These are phyloP conservation scores for Paramormyrops hopkinsi DNA, from an alignment of 2,797 vertebrate species.

Conservation along the genomic window DNA sequence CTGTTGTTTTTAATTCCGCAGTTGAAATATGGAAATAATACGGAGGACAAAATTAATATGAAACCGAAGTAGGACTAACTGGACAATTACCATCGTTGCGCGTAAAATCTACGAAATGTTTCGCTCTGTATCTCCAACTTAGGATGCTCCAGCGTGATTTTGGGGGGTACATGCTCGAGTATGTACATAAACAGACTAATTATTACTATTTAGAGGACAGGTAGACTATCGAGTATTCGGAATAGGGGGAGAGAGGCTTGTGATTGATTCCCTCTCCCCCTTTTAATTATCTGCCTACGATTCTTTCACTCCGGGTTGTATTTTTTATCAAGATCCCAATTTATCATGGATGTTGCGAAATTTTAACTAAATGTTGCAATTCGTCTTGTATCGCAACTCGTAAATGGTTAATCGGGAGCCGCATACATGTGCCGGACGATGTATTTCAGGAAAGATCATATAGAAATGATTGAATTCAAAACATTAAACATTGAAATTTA, in stretches of 20 bases:
- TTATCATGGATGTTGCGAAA: neutral
- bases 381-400: neutral
- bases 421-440: neutral
- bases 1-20: neutral
- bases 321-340: neutral
- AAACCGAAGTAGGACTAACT: conserved; percentile 2
- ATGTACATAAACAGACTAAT: conserved; percentile 1
- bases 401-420: neutral
- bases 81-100: neutral
- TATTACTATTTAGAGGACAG: conserved; percentile 14
- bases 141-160: neutral
- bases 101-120: conserved; percentile 12
- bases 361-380: neutral
- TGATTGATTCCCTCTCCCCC: neutral
- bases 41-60: neutral
- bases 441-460: neutral
- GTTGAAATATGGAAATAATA: neutral
- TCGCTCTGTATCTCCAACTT: neutral
- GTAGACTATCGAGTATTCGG: conserved; percentile 16
- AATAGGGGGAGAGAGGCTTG: neutral
- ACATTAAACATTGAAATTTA: neutral
- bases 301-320: neutral
- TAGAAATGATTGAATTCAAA: neutral
- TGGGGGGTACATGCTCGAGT: neutral
- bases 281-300: neutral